These are phyloP conservation scores for Drosophila micromelanica DNA, from an alignment of 1,140 invertebrate genomes.

Conservation along the genomic window DNA sequence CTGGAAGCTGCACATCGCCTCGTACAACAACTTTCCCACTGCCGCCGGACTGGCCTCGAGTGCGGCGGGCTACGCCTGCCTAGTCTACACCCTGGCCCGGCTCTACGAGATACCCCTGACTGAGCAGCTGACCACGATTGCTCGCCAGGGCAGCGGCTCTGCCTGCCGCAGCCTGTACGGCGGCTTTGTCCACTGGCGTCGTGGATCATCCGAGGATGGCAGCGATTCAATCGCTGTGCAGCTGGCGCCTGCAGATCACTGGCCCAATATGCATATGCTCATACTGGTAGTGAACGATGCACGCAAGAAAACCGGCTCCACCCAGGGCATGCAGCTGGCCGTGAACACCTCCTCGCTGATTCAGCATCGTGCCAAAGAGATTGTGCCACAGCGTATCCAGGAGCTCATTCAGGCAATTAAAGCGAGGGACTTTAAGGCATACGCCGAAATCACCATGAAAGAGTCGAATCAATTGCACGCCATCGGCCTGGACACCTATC, in stretches of 20 bases:
- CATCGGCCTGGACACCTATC: slow-evolving; percentile 96
- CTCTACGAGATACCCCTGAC: slow-evolving; percentile 90
- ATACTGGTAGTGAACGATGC: slow-evolving; percentile 95
- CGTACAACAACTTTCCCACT: slow-evolving; percentile 99
- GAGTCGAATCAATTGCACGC: slow-evolving; percentile 99
- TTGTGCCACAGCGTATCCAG: slow-evolving; percentile 90
- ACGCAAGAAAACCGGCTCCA: slow-evolving; percentile 95
- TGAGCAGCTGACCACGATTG: slow-evolving; percentile 93
- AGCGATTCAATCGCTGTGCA: slow-evolving; percentile 93
- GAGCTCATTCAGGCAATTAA: slow-evolving; percentile 88
- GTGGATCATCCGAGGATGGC: slow-evolving; percentile 89
- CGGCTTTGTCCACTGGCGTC: slow-evolving; percentile 96
- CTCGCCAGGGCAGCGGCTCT: slow-evolving; percentile 96
- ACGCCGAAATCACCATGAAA: slow-evolving; percentile 97
- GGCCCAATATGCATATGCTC: slow-evolving; percentile 95
- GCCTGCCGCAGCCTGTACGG: slow-evolving; percentile 97
- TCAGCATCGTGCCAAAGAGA: slow-evolving; percentile 88
- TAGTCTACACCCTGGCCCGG: slow-evolving; percentile 90
- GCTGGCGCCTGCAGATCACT: slow-evolving; percentile 90
- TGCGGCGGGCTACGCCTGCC: slow-evolving; percentile 98
- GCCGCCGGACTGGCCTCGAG: slow-evolving; percentile 99
- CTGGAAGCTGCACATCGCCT: slow-evolving; percentile 95
- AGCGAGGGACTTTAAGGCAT: slow-evolving; percentile 92
- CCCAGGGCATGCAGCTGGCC: slow-evolving; percentile 94
- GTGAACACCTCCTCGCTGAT: slow-evolving; percentile 94